Evolutionary conservation across 2,888 invertebrate genomes (phyloP).

Genomic region (Nemurella pictetii): DNA sequence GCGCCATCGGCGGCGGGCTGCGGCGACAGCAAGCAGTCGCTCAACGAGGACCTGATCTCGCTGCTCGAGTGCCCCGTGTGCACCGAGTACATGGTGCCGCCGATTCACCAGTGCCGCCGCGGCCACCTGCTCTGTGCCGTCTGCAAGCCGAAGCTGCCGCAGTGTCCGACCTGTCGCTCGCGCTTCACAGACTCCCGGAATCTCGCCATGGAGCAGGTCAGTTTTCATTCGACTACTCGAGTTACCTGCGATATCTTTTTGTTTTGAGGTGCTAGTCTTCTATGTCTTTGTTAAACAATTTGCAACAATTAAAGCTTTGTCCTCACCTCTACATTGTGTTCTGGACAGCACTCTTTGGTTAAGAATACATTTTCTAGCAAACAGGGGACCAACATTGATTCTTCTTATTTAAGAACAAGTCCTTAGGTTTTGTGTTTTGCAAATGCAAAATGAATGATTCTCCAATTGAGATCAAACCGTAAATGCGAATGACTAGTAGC

Average conservation of each 20-base stretch:
- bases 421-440: too few relatives aligned
- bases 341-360: not conserved
- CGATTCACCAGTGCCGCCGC: slow-evolving; percentile 65
- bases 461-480: too few relatives aligned
- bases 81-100: slow-evolving; percentile 64
- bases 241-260: too few relatives aligned
- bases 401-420: too few relatives aligned
- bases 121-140: slow-evolving; percentile 64
- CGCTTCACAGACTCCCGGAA: slow-evolving; percentile 54
- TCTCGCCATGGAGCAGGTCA: slow-evolving; percentile 59
- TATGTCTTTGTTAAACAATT: too few relatives aligned
- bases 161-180: slow-evolving; percentile 65
- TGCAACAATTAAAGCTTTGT: too few relatives aligned
- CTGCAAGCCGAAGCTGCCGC: slow-evolving; percentile 59
- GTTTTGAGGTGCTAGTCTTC: too few relatives aligned
- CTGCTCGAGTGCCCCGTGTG: slow-evolving; percentile 66
- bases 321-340: too few relatives aligned
- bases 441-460: too few relatives aligned
- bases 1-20: not conserved
- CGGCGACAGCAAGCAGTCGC: slow-evolving; percentile 16
- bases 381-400: too few relatives aligned
- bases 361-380: not conserved
- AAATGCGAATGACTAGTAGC: too few relatives aligned
- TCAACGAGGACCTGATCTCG: slow-evolving; percentile 45
- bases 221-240: too few relatives aligned